Evolutionary conservation across 2,888 invertebrate species (phyloP).

Genomic region (Arrhopalites spinosus): DNA sequence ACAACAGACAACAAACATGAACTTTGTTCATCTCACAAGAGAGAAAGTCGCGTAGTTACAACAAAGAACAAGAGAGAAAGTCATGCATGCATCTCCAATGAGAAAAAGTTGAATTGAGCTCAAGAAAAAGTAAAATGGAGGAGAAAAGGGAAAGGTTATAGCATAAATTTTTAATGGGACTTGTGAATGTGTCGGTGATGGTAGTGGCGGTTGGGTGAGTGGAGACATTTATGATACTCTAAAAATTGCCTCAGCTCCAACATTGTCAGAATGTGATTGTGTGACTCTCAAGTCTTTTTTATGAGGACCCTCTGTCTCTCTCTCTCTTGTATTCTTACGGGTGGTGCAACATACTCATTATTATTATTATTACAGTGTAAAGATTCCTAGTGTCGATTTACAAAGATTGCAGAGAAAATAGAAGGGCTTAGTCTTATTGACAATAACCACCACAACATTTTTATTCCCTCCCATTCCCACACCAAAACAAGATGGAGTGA

Average conservation of each 20-base stretch:
- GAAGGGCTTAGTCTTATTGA: no score
- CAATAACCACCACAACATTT: no score
- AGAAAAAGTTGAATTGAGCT: no score
- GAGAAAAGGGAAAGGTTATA: neutral
- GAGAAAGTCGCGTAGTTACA: no score
- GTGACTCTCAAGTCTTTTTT: neutral
- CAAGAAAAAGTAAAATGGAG: neutral
- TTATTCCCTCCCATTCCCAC: no score
- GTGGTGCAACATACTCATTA: no score
- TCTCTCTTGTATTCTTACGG: neutral
- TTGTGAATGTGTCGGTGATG: slow-evolving; percentile 17
- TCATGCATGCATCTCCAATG: neutral
- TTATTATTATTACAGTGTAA: no score
- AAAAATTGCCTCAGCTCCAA: neutral
- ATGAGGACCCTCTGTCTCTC: neutral
- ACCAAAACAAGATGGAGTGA: no score
- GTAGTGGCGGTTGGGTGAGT: slow-evolving; percentile 13
- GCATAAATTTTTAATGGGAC: slow-evolving; percentile 23
- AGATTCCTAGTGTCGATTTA: no score
- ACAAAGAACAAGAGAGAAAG: neutral
- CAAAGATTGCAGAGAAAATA: no score
- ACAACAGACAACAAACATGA: no score
- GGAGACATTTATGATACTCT: neutral
- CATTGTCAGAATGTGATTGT: neutral
- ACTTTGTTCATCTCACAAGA: no score